These are phyloP conservation scores for Hypomecis atomaria DNA, from an alignment of 2,888 invertebrate species.

Conservation along the genomic window DNA sequence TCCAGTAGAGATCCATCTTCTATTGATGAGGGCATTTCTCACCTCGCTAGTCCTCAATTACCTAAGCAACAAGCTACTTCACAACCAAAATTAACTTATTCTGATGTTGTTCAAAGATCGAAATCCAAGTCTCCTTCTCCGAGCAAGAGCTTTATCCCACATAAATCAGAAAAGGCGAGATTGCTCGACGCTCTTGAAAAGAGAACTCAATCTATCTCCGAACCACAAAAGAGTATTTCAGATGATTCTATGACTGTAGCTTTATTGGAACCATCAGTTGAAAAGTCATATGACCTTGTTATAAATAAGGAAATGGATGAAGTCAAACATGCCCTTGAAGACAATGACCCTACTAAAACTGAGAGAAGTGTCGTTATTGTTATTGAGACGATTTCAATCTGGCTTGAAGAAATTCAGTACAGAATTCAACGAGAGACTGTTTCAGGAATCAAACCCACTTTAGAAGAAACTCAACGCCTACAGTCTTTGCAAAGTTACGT, in stretches of 20 bases:
- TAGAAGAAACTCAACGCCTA: slow-evolving; percentile 64
- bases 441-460: slow-evolving; percentile 51
- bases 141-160: slow-evolving; percentile 60
- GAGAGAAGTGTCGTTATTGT: slow-evolving; percentile 90
- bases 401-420: slow-evolving; percentile 94
- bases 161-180: slow-evolving; percentile 68
- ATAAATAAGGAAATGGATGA: slow-evolving; percentile 86
- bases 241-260: slow-evolving; percentile 68
- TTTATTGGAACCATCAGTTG: slow-evolving; percentile 71
- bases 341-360: slow-evolving; percentile 83
- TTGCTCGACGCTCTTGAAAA: slow-evolving; percentile 71
- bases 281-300: slow-evolving; percentile 77
- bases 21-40: slow-evolving; percentile 79
- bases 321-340: slow-evolving; percentile 84
- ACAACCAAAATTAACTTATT: slow-evolving; percentile 70
- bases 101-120: slow-evolving; percentile 79
- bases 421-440: slow-evolving; percentile 84
- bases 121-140: slow-evolving; percentile 82
- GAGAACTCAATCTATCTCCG: slow-evolving; percentile 64
- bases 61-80: slow-evolving; percentile 52
- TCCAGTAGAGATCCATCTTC: slow-evolving; percentile 73
- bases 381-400: slow-evolving; percentile 92
- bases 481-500: slow-evolving; percentile 82
- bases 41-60: slow-evolving; percentile 63
- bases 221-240: slow-evolving; percentile 55